These are phyloP conservation scores for Bombus affinis DNA, from an alignment of 1,140 invertebrate species.

Conservation along the genomic window DNA sequence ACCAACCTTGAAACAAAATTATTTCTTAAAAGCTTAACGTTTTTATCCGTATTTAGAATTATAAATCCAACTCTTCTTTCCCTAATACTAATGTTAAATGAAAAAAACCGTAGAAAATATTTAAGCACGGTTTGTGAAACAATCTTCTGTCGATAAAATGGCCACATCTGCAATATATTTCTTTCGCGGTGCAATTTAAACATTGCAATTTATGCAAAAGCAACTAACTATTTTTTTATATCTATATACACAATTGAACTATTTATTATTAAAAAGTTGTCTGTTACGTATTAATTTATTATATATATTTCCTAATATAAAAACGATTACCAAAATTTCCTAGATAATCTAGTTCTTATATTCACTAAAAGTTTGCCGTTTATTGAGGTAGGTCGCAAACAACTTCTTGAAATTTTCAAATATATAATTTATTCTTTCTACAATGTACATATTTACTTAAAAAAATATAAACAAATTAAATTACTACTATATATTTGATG, in stretches of 20 bases:
- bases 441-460: not conserved
- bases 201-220: constrained; percentile 3
- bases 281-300: not conserved
- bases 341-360: not conserved
- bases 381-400: not conserved
- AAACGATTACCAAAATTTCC: constrained; percentile 3
- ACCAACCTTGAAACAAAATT: constrained; percentile 42
- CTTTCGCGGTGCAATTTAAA: not conserved
- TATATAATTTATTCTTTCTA: not conserved
- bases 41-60: not conserved
- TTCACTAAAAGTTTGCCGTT: not conserved
- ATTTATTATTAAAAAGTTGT: not conserved
- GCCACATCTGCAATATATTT: not conserved
- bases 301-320: not conserved
- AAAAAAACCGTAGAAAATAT: not conserved
- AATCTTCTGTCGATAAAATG: not conserved
- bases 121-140: not conserved
- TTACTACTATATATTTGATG: not conserved
- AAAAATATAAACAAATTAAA: not conserved
- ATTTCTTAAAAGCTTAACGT: constrained; percentile 4
- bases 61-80: not conserved
- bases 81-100: not conserved
- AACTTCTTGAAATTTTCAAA: not conserved
- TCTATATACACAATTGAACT: not conserved
- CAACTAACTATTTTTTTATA: not conserved